Base-by-base conservation (phyloP, 2,113 vertebrate species). In the Dicentrarchus labrax region DNA sequence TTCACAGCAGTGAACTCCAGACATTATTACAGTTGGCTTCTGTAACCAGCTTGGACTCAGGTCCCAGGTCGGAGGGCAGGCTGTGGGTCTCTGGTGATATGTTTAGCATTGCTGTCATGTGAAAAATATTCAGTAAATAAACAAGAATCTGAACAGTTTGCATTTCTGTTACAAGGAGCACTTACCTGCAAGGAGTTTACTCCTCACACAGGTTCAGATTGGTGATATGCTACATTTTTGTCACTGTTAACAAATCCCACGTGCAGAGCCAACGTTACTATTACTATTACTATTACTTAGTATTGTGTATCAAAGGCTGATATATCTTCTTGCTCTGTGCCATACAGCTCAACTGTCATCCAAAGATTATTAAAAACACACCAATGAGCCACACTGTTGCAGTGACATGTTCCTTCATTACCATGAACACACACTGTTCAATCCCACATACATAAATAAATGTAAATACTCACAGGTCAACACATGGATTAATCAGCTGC, bases 1-100 rank as follows among this genome's bases (percentile, higher is more conserved):
- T 2, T 22, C 24, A 38, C 64, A 59, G 41, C 24, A 21, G 47
- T 48, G 15, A 54, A 66, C 50, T 47, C 22, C 36, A 36, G 22
- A 36, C 59, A 64, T 72, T 72, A 72, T 72, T 22, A 72, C 69
- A 72, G 69, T 45, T 57, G 50, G 21, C 10, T 39, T 11, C 47
- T 8, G 74, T 56, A 38, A 9, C 19, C 41, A 13, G 22, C 64
- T 68, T 64, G 39, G 15, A 21, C n/a, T 10, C 41, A 53, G 61
- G 36, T n/a, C n/a, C 15, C n/a, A 13, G 62, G 75, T 77, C 51
- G n/a, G 3, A 47, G 62, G 69, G 5, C 68, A n/a, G 36, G 3
- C 30, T 57, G 38, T 43, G 38, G 69, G 21, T 43, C 47, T 54
- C 38, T 36, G 36, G 47, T 51, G 36, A 22, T 54, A 38, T 51